Evolutionary conservation across 2,888 invertebrate species (phyloP), one percentile per base, ranked within the genome.

Genomic region (Rhodophaea formosa): DNA sequence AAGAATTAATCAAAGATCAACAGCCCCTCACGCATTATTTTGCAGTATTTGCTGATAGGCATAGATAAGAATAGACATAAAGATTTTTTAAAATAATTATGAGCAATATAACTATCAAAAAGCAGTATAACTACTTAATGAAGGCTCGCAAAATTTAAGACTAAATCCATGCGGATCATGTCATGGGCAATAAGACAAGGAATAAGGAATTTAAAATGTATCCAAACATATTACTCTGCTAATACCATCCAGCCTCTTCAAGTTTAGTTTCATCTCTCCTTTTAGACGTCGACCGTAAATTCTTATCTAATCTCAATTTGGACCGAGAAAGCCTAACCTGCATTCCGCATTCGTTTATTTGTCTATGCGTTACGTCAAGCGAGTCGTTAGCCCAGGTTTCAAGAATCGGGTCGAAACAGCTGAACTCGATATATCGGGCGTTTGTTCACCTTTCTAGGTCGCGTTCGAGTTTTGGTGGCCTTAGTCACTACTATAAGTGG

Each of bases 371-470:
- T 81, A 80, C 82, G 79, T 80, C 77, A 82, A 70, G 46, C 71
- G 3, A 74, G 84, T 86, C 84, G 79, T 84, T 84, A 80, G 77
- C 83, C 79, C 63, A 69, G 65, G 82, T 85, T 86, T 82, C 84
- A 78, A 74, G 73, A 75, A 39, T 39, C 39, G n/a, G 39, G 39
- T 39, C 39, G 6, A 39, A 39, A n/a, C 74, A 86, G 86, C 82
- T 88, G 86, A 85, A 83, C 82, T 78, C 80, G 59, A 68, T 72
- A 79, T 82, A 81, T 83, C 83, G 81, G 77, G 59, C 82, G 87
- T 86, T 84, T 88, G 74, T 87, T 88, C 84, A 88, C 84, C 87
- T 86, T 80, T 86, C 86, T 88, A 86, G 87, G 88, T 84, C 86
- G 78, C 67, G 77, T 65, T 73, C 62, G 70, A 60, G 61, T 66